These are phyloP conservation scores for Mola mola DNA, from an alignment of 2,113 vertebrate genomes.

Conservation along the genomic window DNA sequence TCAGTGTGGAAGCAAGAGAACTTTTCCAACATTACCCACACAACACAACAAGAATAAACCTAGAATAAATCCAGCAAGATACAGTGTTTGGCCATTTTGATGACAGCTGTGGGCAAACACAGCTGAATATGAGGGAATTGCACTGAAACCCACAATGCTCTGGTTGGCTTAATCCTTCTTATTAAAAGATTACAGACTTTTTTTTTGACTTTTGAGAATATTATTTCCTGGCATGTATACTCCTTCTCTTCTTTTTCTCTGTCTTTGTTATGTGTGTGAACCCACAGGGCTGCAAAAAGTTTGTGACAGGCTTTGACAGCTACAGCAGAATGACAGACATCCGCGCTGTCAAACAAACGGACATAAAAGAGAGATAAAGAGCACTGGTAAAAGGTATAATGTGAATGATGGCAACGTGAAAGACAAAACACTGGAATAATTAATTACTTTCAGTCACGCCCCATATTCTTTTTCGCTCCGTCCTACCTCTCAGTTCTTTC, in stretches of 20 bases:
- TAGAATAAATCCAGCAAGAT: too few relatives aligned
- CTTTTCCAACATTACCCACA: too few relatives aligned
- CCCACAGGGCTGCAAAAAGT: constrained; percentile 34
- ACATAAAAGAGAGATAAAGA: constrained; percentile 46
- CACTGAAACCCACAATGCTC: too few relatives aligned
- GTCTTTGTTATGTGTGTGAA: constrained; percentile 6
- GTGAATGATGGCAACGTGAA: constrained; percentile 23
- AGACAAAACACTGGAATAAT: constrained; percentile 45
- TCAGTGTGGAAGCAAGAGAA: too few relatives aligned
- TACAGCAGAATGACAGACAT: constrained; percentile 50
- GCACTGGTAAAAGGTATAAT: background rate
- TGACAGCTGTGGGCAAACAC: too few relatives aligned
- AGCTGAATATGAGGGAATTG: too few relatives aligned
- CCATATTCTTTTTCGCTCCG: background rate
- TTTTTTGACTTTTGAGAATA: too few relatives aligned
- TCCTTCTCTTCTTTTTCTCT: background rate
- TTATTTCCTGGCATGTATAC: too few relatives aligned
- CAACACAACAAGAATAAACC: too few relatives aligned
- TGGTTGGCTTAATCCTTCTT: too few relatives aligned
- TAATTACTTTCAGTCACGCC: constrained; percentile 34
- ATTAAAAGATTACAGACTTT: too few relatives aligned
- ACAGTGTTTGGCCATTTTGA: too few relatives aligned
- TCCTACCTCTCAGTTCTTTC: constrained; percentile 1
- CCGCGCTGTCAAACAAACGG: constrained; percentile 66
- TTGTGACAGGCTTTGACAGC: constrained; percentile 70